Percentiles rank a stretch among this genome's conserved stretches.
Evolutionary conservation across 2,113 vertebrate species (phyloP).

Genomic region (Equus quagga): DNA sequence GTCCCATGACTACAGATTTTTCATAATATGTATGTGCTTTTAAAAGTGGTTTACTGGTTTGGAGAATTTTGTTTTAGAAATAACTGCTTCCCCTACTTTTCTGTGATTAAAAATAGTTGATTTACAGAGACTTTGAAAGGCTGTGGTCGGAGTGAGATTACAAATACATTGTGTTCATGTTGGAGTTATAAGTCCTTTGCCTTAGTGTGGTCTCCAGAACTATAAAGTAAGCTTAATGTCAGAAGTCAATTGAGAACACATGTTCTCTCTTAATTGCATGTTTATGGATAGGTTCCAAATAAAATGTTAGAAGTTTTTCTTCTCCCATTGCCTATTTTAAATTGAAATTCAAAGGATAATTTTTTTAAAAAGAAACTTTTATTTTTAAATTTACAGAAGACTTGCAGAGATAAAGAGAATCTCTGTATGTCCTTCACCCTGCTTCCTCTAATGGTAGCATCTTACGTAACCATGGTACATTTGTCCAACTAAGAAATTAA

Average conservation of each 20-base stretch:
- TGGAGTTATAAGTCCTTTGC: constrained; percentile 31
- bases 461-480: neutral
- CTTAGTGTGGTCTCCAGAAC: constrained; percentile 56
- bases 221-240: constrained; percentile 47
- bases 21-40: neutral
- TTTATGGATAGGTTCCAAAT: constrained; percentile 52
- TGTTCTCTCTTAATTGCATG: constrained; percentile 54
- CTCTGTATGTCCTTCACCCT: neutral
- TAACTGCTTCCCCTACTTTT: constrained; percentile 51
- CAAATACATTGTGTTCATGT: neutral
- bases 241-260: constrained; percentile 62
- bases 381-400: constrained; percentile 41
- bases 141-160: constrained; percentile 13
- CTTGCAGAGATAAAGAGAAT: neutral
- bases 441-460: neutral
- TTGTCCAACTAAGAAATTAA: constrained; percentile 29
- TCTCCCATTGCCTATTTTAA: constrained; percentile 41
- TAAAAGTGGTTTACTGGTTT: constrained; percentile 41
- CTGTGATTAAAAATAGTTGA: constrained; percentile 51
- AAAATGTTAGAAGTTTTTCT: constrained; percentile 55
- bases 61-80: constrained; percentile 59
- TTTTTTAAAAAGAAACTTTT: neutral
- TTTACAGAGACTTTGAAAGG: constrained; percentile 46
- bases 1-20: neutral
- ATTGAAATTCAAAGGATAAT: constrained; percentile 47